These are phyloP conservation scores for Dermatophagoides farinae DNA, from an alignment of 1,140 invertebrate species.

Conservation along the genomic window DNA sequence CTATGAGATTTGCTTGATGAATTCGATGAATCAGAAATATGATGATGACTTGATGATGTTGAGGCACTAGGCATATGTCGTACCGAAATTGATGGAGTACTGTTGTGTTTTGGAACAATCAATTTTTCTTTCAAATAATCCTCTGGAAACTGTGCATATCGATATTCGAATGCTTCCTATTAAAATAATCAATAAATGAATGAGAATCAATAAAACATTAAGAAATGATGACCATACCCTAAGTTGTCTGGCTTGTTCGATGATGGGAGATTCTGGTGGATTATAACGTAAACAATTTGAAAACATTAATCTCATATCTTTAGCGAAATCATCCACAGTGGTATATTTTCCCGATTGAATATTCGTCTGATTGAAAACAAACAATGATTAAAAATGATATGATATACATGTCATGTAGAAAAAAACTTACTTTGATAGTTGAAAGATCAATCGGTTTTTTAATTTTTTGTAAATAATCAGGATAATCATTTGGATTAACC, in stretches of 20 bases:
- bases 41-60: background rate
- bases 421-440: constrained; percentile 1
- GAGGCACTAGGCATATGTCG: background rate
- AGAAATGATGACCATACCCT: background rate
- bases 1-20: too few species aligned
- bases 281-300: constrained; percentile 10
- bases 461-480: background rate
- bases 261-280: constrained; percentile 5
- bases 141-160: background rate
- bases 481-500: background rate
- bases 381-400: background rate
- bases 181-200: background rate
- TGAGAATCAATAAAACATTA: background rate
- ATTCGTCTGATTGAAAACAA: constrained; percentile 6
- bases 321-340: background rate
- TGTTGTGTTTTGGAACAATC: background rate
- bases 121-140: background rate
- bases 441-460: constrained; percentile 7
- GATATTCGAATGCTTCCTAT: constrained; percentile 10
- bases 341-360: constrained; percentile 6
- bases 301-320: constrained; percentile 9
- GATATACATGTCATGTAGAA: background rate
- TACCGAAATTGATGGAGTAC: background rate
- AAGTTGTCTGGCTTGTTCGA: constrained; percentile 7
- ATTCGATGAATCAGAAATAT: too few species aligned